Evolutionary conservation across 1,140 invertebrate genomes (phyloP).

Genomic region (Drosophila santomea): DNA sequence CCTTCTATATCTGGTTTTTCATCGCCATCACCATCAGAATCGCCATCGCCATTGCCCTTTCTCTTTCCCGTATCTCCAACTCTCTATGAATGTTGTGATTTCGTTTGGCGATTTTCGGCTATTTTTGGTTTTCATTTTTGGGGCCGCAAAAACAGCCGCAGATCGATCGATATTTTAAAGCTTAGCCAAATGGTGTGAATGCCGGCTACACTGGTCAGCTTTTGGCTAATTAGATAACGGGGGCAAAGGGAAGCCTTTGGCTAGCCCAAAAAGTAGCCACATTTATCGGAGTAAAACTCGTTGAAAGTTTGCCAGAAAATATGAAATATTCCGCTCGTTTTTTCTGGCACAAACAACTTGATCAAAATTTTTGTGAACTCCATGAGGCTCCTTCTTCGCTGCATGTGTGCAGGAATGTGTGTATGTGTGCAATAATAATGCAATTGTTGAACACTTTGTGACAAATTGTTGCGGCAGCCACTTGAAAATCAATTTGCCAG

Average conservation of each 20-base stretch:
- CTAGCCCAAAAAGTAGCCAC: slow-evolving; percentile 21
- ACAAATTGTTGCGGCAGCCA: slow-evolving; percentile 46
- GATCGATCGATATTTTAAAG: slow-evolving; percentile 80
- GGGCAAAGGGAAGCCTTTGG: not conserved
- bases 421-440: slow-evolving; percentile 3
- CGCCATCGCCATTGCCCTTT: slow-evolving; percentile 1
- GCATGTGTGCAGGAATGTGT: not conserved
- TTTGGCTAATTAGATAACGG: slow-evolving; percentile 35
- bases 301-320: slow-evolving; percentile 42
- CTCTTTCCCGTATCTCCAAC: slow-evolving; percentile 3
- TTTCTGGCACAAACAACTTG: slow-evolving; percentile 36
- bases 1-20: slow-evolving; percentile 13
- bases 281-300: slow-evolving; percentile 16
- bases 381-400: not conserved
- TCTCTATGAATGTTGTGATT: slow-evolving; percentile 61
- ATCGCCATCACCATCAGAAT: not conserved
- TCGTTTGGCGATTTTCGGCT: slow-evolving; percentile 53
- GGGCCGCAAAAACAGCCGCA: slow-evolving; percentile 19
- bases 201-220: slow-evolving; percentile 41
- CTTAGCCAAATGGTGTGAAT: slow-evolving; percentile 64
- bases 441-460: slow-evolving; percentile 38
- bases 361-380: slow-evolving; percentile 18
- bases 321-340: slow-evolving; percentile 39
- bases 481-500: slow-evolving; percentile 51
- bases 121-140: slow-evolving; percentile 31